Conservation (phyloP, 2,888 invertebrate species). For the Ennomos quercinarius region DNA sequence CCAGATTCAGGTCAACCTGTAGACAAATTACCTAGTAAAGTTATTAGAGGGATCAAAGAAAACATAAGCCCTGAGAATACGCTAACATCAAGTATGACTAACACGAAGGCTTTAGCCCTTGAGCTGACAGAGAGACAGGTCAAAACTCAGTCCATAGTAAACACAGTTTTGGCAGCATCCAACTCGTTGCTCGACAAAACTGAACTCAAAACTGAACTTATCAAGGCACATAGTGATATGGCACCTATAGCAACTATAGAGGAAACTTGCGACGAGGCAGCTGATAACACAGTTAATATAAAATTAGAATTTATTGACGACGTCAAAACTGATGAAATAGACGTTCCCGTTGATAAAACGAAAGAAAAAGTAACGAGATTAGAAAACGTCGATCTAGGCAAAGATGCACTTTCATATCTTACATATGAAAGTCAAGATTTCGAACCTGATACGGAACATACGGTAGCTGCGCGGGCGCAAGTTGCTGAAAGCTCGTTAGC, state of each 20-base stretch:
- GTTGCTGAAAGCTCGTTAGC: slow-evolving; percentile 61
- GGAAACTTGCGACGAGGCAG: slow-evolving; percentile 67
- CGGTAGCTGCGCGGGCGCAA: slow-evolving; percentile 34
- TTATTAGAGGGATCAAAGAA: slow-evolving; percentile 86
- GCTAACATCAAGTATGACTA: slow-evolving; percentile 73
- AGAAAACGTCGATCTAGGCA: slow-evolving; percentile 69
- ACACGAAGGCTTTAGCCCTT: slow-evolving; percentile 68
- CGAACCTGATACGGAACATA: slow-evolving; percentile 44
- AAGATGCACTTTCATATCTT: slow-evolving; percentile 75
- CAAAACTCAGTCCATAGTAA: slow-evolving; percentile 56
- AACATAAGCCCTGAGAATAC: slow-evolving; percentile 88
- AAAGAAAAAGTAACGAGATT: slow-evolving; percentile 40
- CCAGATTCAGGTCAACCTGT: slow-evolving; percentile 72
- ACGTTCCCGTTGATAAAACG: slow-evolving; percentile 36
- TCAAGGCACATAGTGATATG: slow-evolving; percentile 58
- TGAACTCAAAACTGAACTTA: slow-evolving; percentile 57
- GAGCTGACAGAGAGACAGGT: slow-evolving; percentile 66
- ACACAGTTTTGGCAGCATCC: slow-evolving; percentile 56
- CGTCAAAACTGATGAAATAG: slow-evolving; percentile 56
- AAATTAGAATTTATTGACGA: slow-evolving; percentile 68
- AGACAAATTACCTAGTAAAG: slow-evolving; percentile 82
- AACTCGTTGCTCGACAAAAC: slow-evolving; percentile 49
- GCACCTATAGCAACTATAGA: slow-evolving; percentile 79
- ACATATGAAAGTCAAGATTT: slow-evolving; percentile 68
- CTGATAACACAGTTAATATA: slow-evolving; percentile 48